Base-by-base conservation (phyloP, 2,797 vertebrate species). In the Pelodytes ibericus region DNA sequence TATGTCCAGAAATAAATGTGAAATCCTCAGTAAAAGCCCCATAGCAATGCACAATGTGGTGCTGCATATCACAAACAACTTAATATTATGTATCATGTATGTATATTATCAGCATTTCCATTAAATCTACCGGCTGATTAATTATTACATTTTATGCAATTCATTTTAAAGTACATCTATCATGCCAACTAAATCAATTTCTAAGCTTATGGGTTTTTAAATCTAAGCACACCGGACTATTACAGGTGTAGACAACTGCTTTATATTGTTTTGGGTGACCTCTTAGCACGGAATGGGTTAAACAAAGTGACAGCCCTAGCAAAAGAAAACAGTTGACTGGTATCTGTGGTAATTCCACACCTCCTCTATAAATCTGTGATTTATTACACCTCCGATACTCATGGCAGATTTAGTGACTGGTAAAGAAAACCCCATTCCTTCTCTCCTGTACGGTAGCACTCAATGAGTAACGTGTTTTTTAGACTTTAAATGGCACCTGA, bases 281-380 rank as follows among this genome's bases (percentile, higher is more conserved):
- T 26, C 13, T 30, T 60, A 4, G 26, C 26, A 53, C 22, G 4
- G n/a, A 27, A 53, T 22, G 31, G n/a, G 57, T 31, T 72, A 78
- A 24, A 51, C 29, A 61, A 61, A 66, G 62, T 67, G 39, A 47
- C 61, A 78, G 33, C 51, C 18, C 27, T 49, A 77, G 69, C 51
- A 65, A 49, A 77, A 60, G 60, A 77, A 77, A 71, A 77, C 75
- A 78, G 58, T 29, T 18, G n/a, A n/a, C 0, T 56, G 33, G 70
- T 60, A 72, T 78, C 27, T 61, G 68, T 47, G 39, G 63, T 67
- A 78, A 78, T 78, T 68, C 63, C 63, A 72, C 57, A 68, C 70
- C 76, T 31, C 5, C 9, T 47, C 61, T 58, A 67, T 60, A 78
- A 59, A 33, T 60, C 62, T 29, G 53, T 72, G 70, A 78, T 78